Percentiles rank a stretch among this genome's conserved stretches.
Conservation (phyloP, 2,113 vertebrate species). For the Leptosomus discolor region DNA sequence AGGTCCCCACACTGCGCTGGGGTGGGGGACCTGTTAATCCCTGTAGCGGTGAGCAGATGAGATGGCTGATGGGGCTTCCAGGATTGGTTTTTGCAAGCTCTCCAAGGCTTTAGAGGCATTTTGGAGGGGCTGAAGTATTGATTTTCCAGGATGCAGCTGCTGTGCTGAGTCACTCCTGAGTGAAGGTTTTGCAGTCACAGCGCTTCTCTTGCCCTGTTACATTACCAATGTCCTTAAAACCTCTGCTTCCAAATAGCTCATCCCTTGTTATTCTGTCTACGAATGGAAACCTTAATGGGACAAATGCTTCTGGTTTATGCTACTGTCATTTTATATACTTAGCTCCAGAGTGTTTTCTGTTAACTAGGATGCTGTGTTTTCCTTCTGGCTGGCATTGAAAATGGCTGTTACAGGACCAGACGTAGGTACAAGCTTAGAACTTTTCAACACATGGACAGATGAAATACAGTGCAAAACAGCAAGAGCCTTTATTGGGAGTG, state of each 20-base stretch:
- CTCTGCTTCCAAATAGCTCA: background rate
- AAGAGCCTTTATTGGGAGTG: background rate
- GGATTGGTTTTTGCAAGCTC: background rate
- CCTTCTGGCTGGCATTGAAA: background rate
- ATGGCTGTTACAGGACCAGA: background rate
- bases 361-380: background rate
- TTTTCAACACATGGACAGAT: background rate
- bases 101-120: background rate
- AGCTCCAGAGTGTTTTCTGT: background rate
- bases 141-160: conserved; percentile 36
- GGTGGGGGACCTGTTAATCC: background rate
- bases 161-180: background rate
- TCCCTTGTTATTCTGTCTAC: background rate
- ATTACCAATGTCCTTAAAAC: background rate
- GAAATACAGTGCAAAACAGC: background rate
- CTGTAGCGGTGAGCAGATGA: background rate
- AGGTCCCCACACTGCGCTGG: fast-evolving
- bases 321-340: background rate
- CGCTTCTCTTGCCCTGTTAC: background rate
- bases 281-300: background rate
- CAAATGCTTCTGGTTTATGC: background rate
- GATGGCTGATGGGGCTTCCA: background rate
- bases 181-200: background rate
- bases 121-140: background rate
- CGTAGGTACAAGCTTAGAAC: background rate